Percentiles rank a stretch among this genome's conserved stretches.
These are phyloP conservation scores for Entomobrya proxima DNA, from an alignment of 2,888 invertebrate genomes.

Conservation along the genomic window DNA sequence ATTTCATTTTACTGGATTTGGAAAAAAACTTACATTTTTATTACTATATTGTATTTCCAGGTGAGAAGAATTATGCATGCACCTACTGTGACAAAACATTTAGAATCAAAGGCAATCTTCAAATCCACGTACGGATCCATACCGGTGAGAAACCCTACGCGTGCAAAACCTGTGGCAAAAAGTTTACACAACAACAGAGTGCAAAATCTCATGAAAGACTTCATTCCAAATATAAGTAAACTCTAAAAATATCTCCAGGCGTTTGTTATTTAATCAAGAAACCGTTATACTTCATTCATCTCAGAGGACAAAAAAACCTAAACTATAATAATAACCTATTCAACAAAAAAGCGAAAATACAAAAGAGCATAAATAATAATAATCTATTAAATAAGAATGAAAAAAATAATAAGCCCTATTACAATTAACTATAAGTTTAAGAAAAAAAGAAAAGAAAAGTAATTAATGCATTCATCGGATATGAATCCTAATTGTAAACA, in stretches of 20 bases:
- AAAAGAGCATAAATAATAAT: conserved; percentile 20
- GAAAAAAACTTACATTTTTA: neutral
- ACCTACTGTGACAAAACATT: conserved; percentile 72
- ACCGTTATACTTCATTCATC: no score
- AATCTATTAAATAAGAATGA: neutral
- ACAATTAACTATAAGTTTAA: neutral
- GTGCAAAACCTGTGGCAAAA: conserved; percentile 68
- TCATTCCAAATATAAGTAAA: conserved; percentile 72
- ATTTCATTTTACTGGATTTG: neutral
- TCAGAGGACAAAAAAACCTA: neutral
- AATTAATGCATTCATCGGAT: conserved; percentile 11
- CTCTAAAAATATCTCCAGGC: no score
- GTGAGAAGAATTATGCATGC: conserved; percentile 71
- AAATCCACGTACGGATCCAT: conserved; percentile 70
- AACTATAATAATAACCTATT: conserved; percentile 1
- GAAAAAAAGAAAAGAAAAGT: no score
- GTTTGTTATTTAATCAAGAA: neutral
- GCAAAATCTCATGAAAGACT: conserved; percentile 72
- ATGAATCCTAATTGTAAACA: conserved; percentile 21
- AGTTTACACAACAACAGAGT: conserved; percentile 70
- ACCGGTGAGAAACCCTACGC: conserved; percentile 69
- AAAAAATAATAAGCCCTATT: neutral
- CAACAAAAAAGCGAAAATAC: conserved; percentile 26
- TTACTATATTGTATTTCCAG: conserved; percentile 25
- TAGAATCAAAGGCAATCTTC: conserved; percentile 71